Evolutionary conservation across 2,888 invertebrate genomes (phyloP).

Genomic region (Leuctra nigra): DNA sequence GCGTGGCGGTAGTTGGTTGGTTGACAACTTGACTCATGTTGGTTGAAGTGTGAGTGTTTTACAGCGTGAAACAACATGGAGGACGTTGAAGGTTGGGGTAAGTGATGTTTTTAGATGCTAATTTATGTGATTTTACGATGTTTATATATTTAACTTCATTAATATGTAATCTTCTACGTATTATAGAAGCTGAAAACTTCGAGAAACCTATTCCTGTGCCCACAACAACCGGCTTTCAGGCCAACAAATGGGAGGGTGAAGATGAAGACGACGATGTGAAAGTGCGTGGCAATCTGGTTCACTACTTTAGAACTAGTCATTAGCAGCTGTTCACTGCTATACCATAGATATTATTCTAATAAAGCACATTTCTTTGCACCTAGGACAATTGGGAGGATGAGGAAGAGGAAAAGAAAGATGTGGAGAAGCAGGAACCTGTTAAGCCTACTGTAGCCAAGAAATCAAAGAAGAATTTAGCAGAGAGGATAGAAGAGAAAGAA

Average conservation of each 20-base stretch:
- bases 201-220: conserved; percentile 56
- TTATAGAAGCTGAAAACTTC: conserved; percentile 63
- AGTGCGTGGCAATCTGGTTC: conserved; percentile 44
- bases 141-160: too few species aligned
- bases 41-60: conserved; percentile 30
- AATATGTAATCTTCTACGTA: background rate
- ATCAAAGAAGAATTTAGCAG: conserved; percentile 65
- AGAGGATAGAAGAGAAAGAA: conserved; percentile 86
- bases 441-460: conserved; percentile 55
- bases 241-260: conserved; percentile 82
- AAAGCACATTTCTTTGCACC: conserved; percentile 20
- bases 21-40: too few species aligned
- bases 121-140: too few species aligned
- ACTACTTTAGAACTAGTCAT: background rate
- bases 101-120: conserved; percentile 12
- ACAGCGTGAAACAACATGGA: conserved; percentile 32
- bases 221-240: conserved; percentile 40
- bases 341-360: conserved; percentile 9
- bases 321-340: conserved; percentile 20
- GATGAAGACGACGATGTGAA: conserved; percentile 82
- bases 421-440: conserved; percentile 57
- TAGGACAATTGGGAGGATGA: conserved; percentile 93
- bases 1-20: too few species aligned
- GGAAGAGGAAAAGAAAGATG: conserved; percentile 73
- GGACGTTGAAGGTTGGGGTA: conserved; percentile 28